Evolutionary conservation across 2,113 vertebrate genomes (phyloP), one percentile per base, ranked within the genome.

Genomic region (Eptatretus burgeri): DNA sequence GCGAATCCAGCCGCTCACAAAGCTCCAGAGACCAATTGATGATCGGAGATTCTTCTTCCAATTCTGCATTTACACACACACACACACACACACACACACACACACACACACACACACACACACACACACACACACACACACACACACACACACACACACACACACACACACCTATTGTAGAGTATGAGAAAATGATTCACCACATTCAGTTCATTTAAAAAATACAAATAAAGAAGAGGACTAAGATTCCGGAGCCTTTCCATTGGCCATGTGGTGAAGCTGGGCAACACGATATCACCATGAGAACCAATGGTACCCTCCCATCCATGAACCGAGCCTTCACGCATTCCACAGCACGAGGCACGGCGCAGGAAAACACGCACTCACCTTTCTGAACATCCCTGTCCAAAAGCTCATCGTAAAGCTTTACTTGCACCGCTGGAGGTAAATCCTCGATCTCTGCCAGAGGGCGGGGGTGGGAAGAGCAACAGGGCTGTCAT

Each of bases 1-100:
- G 56, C 56, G 56, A 60, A n/a, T 60, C 56, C n/a, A 60, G 56
- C 10, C 56, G 56, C 56, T 60, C 56, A 12, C 56, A 17, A 9
- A 60, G 56, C 56, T 60, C 56, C 56, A 60, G 56, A 9, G 56
- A 60, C 56, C 56, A 60, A 12, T 60, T 60, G 56, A 60, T 60
- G 56, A 60, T 60, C n/a, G 56, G 56, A 60, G 56, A 60, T 19
- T 60, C 56, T 19, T 60, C 56, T 12, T 60, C 56, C 56, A 60
- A 19, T 19, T 60, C 56, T 60, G 56, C 56, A 19, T 60, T n/a
- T 19, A 10, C 12, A 13, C 9, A 12, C 27, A 41, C 27, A 41
- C 27, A 7, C 27, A 41, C 27, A 7, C 27, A 41, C 27, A 41
- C 27, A 7, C 52, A 56, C 18, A 16, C 52, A 56, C 52, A 56